phyloP scores from a whole-genome alignment of 2,113 vertebrate genomes.

The Hassar affinis region DNA sequence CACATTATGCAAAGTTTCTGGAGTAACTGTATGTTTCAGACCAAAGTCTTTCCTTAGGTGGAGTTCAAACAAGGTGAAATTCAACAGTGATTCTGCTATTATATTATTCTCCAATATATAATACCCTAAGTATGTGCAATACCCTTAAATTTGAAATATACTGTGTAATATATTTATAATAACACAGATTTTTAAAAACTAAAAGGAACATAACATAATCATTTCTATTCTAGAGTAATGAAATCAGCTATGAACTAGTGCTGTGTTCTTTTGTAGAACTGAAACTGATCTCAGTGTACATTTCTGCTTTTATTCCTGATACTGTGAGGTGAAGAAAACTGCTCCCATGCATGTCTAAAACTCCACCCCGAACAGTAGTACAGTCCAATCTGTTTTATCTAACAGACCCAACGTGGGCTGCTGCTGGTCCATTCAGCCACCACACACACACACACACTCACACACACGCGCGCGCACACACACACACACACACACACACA shows the following conservation, averaged over 20 bases:
- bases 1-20: not conserved
- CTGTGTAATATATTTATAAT: not conserved
- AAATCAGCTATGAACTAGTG: not conserved
- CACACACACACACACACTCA: not conserved
- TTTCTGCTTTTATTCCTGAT: not conserved
- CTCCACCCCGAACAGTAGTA: conserved; percentile 15
- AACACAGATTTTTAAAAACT: not conserved
- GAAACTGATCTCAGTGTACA: not conserved
- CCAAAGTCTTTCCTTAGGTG: not conserved
- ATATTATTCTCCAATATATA: not conserved
- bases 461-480: not conserved
- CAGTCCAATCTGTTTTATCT: conserved; percentile 21
- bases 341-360: not conserved
- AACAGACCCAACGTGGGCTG: conserved; percentile 30
- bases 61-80: not conserved
- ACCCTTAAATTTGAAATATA: not conserved
- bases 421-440: conserved; percentile 26
- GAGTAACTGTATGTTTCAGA: not conserved
- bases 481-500: conserved; percentile 20
- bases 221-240: not conserved
- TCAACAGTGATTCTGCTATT: not conserved
- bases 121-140: not conserved
- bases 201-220: not conserved
- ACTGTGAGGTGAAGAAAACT: conserved; percentile 6
- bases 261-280: not conserved